Base-by-base conservation (phyloP, 1,140 invertebrate genomes). In the Kradibia gibbosae region DNA sequence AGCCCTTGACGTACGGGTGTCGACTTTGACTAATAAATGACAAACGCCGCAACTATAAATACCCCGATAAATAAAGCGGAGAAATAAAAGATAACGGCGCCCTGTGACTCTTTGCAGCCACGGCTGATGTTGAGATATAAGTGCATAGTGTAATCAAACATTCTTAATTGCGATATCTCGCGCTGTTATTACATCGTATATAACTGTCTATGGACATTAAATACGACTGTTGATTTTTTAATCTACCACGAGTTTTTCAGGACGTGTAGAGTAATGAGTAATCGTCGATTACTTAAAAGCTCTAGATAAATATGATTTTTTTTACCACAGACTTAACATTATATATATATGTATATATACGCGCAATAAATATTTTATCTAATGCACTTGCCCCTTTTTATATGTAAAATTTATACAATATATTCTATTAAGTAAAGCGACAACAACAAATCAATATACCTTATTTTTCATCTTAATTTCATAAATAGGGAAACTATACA, bases 21-120 rank as follows among this genome's bases (percentile, higher is more conserved):
- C 36, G 62, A 17, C 7, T 5, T 36, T 39, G 0, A 36, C 62
- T 67, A 67, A 67, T 67, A 67, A 67, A 67, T 67, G 62, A 67
- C 62, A 67, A 67, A 67, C 62, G n/a, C 39, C 39, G 34, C n/a
- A 67, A 67, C 62, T 67, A 67, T 39, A 67, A 67, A 67, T 67
- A 39, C 34, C 34, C 17, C 17, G n/a, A 67, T 67, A 67, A 67
- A 67, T 67, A 67, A 15, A n/a, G 20, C 39, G 20, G 20, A 22
- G 34, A 39, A 67, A 67, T 67, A 67, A 67, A 67, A 39, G 20
- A 20, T 67, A 22, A 22, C 36, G 20, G 42, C 34, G n/a, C 28
- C 13, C 11, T 8, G 1, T 17, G 13, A 60, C 57, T 62, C 13
- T 62, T 3, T 17, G 15, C 55, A 20, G 31, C 28, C 2, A 34